Base-by-base conservation (phyloP, 2,888 invertebrate genomes). In the Agrilus cyanescens region DNA sequence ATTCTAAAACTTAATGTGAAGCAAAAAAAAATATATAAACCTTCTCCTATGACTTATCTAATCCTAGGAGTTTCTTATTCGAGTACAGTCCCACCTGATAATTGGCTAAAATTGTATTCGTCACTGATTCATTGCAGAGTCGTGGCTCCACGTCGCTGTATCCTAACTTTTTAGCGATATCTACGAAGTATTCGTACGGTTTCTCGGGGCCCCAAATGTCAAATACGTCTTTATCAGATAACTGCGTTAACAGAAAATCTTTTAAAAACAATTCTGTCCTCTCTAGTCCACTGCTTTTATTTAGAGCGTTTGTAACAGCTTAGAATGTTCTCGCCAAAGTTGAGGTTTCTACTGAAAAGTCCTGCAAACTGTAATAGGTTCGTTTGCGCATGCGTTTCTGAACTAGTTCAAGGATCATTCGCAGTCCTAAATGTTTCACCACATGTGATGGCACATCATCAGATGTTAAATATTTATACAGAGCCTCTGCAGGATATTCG, bases 81-180 rank as follows among this genome's bases (percentile, higher is more conserved):
- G 78, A 73, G 65, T 95, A 98, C 10, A 98, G 69, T 2, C 88
- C 97, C 8, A 97, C 84, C 60, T 86, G 77, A 63, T 84, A 95
- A 42, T 84, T 79, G 0, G 93, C 82, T 29, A 91, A 68, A 29
- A 96, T 70, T 0, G 95, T 90, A 53, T 80, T 82, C 36, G 70
- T 72, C 4, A 86, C 96, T 2, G 80, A 73, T 49, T 87, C 77
- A 5, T 82, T 82, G 37, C 96, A 76, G 2, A 97, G 60, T 49
- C 96, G 74, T 0, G 91, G 81, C 61, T 95, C 94, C 30, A 65
- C 50, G 46, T 42, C 2, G 80, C 71, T 14, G 65, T 65, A 1
- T 65, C 69, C 44, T 70, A 59, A 1, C 78, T 78, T 39, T 75
- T 73, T 46, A 77, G 70, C 32, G 25, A 88, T 64, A 2, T 74